Percentiles rank a stretch among this genome's conserved stretches.
phyloP scores from a whole-genome alignment of 2,113 vertebrate genomes.

The Antigone vipio region DNA sequence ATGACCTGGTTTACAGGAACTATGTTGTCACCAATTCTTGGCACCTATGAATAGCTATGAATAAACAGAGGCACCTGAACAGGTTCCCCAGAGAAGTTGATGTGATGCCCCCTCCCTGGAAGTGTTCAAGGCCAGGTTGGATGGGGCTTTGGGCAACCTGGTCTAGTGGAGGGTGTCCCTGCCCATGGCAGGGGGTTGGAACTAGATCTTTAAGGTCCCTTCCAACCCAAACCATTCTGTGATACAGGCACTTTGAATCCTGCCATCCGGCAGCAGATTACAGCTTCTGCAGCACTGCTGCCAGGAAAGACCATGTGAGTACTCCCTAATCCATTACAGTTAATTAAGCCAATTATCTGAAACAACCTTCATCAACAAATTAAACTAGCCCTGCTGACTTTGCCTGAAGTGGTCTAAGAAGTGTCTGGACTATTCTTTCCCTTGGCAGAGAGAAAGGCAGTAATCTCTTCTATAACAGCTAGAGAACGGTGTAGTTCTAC shows the following conservation, averaged over 20 bases:
- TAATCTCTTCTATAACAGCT: not conserved
- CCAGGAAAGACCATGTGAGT: not conserved
- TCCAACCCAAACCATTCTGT: too few relatives aligned
- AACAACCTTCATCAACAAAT: not conserved
- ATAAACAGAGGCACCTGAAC: not conserved
- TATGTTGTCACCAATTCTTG: not conserved
- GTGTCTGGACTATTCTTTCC: not conserved
- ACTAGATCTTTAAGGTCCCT: too few relatives aligned
- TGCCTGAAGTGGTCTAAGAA: not conserved
- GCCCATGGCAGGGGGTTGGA: too few relatives aligned
- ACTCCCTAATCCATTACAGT: slow-evolving; percentile 8
- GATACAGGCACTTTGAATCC: not conserved
- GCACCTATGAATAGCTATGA: not conserved
- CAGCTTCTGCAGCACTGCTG: not conserved
- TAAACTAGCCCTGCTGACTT: not conserved
- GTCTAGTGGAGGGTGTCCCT: too few relatives aligned
- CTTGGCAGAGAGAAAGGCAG: not conserved
- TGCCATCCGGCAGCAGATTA: not conserved
- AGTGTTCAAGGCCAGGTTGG: too few relatives aligned
- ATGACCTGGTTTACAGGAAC: not conserved
- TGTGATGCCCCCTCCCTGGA: too few relatives aligned
- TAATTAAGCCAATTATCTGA: slow-evolving; percentile 14
- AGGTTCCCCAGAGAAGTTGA: too few relatives aligned
- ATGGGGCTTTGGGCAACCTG: too few relatives aligned
- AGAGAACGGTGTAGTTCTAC: not conserved